phyloP scores from a whole-genome alignment of 1,140 invertebrate species.

The Hetaerina americana region DNA sequence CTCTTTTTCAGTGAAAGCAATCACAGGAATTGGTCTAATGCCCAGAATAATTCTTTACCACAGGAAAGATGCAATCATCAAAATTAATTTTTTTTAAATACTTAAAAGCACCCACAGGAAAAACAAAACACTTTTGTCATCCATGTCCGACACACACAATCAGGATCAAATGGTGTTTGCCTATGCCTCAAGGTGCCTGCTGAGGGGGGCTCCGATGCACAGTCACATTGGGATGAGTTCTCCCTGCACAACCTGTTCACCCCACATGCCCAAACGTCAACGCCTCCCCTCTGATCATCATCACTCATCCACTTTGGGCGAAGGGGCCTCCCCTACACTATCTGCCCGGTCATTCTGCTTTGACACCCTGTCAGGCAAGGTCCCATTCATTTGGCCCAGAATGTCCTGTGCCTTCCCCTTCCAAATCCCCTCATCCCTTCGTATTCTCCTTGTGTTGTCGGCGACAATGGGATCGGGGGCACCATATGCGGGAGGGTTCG shows the following conservation, averaged over 20 bases:
- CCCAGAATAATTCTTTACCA: not conserved
- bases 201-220: not conserved
- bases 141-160: not conserved
- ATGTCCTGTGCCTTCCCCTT: slow-evolving; percentile 16
- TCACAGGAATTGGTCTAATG: not conserved
- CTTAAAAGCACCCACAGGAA: not conserved
- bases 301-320: not conserved
- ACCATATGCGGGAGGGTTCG: slow-evolving; percentile 88
- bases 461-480: slow-evolving; percentile 70
- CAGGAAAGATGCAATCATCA: not conserved
- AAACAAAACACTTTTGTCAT: not conserved
- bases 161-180: too few species aligned
- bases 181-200: not conserved
- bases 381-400: slow-evolving; percentile 13
- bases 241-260: too few species aligned
- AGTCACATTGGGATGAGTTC: not conserved
- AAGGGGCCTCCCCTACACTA: not conserved
- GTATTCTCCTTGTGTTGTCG: slow-evolving; percentile 52
- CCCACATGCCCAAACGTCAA: too few species aligned
- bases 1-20: not conserved
- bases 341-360: not conserved
- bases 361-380: not conserved
- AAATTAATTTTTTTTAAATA: not conserved
- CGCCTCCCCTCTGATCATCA: too few species aligned
- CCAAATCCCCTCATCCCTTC: slow-evolving; percentile 22